Conservation (phyloP, 1,140 invertebrate genomes). For the Apis cerana region DNA sequence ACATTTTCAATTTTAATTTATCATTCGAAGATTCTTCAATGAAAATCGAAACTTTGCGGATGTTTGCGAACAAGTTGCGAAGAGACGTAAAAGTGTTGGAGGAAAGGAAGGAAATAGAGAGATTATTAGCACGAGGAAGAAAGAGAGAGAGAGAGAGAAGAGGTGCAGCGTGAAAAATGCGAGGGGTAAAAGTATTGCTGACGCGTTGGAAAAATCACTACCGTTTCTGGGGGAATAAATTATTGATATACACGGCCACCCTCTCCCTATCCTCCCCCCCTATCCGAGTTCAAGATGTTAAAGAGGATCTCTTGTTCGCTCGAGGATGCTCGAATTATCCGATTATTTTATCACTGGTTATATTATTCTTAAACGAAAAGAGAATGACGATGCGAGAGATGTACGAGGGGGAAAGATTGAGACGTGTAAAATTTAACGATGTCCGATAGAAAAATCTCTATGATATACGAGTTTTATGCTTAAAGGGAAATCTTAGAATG, state of each 20-base stretch:
- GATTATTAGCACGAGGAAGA: not conserved
- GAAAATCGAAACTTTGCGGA: too few species aligned
- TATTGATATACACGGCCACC: conserved; percentile 42
- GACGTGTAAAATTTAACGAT: not conserved
- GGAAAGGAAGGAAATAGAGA: not conserved
- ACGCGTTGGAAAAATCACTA: conserved; percentile 59
- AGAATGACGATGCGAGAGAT: not conserved
- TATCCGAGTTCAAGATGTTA: conserved; percentile 41
- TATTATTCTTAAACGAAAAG: not conserved
- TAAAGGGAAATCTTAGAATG: not conserved
- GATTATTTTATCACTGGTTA: not conserved
- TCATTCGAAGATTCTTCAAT: too few species aligned
- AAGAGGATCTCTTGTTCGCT: conserved; percentile 31
- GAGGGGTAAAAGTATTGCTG: conserved; percentile 51
- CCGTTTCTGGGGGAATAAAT: conserved; percentile 54
- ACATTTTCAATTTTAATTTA: too few species aligned
- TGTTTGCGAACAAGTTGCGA: too few species aligned
- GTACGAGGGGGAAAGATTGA: not conserved
- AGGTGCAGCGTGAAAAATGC: conserved; percentile 9
- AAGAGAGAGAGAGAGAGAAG: not conserved
- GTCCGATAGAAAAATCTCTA: too few species aligned
- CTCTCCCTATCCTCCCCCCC: conserved; percentile 24
- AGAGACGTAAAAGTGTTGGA: not conserved
- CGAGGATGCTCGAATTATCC: not conserved
- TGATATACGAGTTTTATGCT: not conserved